These are phyloP conservation scores for Semaprochilodus insignis DNA, from an alignment of 2,797 vertebrate species.

Conservation along the genomic window DNA sequence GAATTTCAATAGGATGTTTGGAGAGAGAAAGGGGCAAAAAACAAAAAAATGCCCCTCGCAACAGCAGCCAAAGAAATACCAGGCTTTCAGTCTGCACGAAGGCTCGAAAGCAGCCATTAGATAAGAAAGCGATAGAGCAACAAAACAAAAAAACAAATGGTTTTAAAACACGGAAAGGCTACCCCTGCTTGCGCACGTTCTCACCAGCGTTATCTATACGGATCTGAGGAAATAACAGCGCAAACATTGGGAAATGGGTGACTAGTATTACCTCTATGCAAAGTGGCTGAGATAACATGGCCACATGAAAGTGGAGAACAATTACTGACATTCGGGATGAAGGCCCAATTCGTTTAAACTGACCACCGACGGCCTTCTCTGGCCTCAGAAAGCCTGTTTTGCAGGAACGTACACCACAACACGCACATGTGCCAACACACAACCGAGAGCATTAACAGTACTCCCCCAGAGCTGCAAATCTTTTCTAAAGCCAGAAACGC, in stretches of 20 bases:
- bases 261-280: conserved; percentile 29
- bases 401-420: conserved; percentile 37
- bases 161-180: conserved; percentile 42
- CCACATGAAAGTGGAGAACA: conserved; percentile 21
- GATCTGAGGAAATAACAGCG: conserved; percentile 64
- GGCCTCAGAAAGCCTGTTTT: conserved; percentile 79
- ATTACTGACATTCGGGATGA: conserved; percentile 22
- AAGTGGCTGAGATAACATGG: conserved; percentile 55
- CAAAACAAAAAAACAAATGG: conserved; percentile 34
- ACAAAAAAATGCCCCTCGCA: conserved; percentile 44
- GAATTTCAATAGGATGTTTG: conserved; percentile 75
- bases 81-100: conserved; percentile 76
- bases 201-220: conserved; percentile 49
- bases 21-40: conserved; percentile 50
- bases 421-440: conserved; percentile 39
- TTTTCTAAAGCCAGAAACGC: conserved; percentile 64
- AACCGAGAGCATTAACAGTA: conserved; percentile 23
- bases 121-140: conserved; percentile 67
- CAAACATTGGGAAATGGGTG: conserved; percentile 39
- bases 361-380: conserved; percentile 74
- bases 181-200: conserved; percentile 39
- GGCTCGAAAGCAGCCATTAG: conserved; percentile 73
- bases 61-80: conserved; percentile 71
- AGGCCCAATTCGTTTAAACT: conserved; percentile 59
- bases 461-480: conserved; percentile 4